phyloP scores from a whole-genome alignment of 2,888 invertebrate genomes.

The Biston stratarius region DNA sequence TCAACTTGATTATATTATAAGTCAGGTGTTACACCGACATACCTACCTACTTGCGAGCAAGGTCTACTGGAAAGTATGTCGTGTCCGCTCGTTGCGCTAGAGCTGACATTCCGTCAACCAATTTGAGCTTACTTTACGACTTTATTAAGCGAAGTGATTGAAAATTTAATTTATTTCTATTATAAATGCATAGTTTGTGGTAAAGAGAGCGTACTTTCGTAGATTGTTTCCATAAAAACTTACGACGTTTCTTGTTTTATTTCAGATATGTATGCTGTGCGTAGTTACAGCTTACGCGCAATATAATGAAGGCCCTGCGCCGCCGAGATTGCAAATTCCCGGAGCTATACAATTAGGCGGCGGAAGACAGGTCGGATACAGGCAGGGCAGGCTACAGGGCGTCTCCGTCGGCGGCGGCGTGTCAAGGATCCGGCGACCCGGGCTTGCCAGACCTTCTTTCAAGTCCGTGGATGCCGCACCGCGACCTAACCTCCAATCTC shows the following conservation, averaged over 20 bases:
- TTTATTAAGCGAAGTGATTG: conserved; percentile 22
- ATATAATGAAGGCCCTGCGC: conserved; percentile 82
- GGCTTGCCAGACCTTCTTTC: conserved; percentile 76
- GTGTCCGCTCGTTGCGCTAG: conserved; percentile 57
- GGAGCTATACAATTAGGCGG: conserved; percentile 87
- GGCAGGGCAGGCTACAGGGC: conserved; percentile 74
- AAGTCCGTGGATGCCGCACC: conserved; percentile 79
- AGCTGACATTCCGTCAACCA: conserved; percentile 55
- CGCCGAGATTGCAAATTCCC: conserved; percentile 89
- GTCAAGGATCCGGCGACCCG: conserved; percentile 75
- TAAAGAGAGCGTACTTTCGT: background rate
- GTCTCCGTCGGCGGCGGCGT: conserved; percentile 62
- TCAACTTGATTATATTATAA: conserved; percentile 51
- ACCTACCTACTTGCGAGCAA: conserved; percentile 48
- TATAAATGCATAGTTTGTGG: background rate
- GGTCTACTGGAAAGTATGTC: conserved; percentile 72
- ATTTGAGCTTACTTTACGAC: conserved; percentile 46
- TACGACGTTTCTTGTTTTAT: conserved; percentile 41
- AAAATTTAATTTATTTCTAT: background rate
- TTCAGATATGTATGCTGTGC: conserved; percentile 83
- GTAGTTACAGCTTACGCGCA: conserved; percentile 83
- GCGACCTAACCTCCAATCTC: conserved; percentile 77
- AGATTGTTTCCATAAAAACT: background rate
- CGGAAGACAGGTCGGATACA: conserved; percentile 71
- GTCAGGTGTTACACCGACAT: conserved; percentile 51